Conservation (phyloP, 2,113 vertebrate genomes). For the Melanerpes formicivorus region DNA sequence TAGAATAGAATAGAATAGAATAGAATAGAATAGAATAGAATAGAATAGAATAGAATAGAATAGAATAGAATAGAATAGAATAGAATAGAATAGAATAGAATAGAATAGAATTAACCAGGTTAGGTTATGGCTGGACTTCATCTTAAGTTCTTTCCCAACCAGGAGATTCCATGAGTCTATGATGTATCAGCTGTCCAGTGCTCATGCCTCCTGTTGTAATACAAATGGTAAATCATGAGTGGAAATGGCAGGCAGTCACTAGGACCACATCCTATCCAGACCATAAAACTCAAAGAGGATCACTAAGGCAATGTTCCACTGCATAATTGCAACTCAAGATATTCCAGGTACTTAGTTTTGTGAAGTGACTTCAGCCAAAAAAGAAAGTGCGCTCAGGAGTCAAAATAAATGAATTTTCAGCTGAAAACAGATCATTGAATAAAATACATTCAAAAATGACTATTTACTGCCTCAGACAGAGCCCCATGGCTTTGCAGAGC, state of each 20-base stretch:
- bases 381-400: not conserved
- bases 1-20: no score
- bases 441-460: not conserved
- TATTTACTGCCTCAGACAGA: not conserved
- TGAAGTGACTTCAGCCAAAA: not conserved
- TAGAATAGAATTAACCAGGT: no score
- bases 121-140: no score
- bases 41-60: no score
- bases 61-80: no score
- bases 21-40: no score
- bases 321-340: conserved; percentile 5
- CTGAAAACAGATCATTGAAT: not conserved
- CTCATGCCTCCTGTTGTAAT: not conserved
- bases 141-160: no score
- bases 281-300: conserved; percentile 32
- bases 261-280: not conserved
- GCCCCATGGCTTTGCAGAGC: not conserved
- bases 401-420: conserved; percentile 17
- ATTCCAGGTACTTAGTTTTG: not conserved
- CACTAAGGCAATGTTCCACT: not conserved
- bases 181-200: not conserved
- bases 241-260: conserved; percentile 10
- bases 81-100: no score
- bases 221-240: not conserved
- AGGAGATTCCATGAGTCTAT: no score